Conservation (phyloP, 2,113 vertebrate genomes). For the Hippoglossus stenolepis region DNA sequence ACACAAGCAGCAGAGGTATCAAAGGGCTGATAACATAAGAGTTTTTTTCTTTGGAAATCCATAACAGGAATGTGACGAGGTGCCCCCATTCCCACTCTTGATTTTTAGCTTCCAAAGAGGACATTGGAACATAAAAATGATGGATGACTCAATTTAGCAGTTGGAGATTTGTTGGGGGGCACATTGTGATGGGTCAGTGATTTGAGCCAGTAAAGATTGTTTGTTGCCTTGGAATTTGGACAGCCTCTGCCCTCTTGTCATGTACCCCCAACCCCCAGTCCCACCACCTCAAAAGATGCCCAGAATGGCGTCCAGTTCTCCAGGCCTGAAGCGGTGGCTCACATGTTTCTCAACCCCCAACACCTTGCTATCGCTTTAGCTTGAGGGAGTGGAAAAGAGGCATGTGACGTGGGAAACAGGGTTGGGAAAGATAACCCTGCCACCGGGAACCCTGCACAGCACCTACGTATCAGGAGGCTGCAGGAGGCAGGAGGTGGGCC, state of each 20-base stretch:
- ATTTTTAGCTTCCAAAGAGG: slow-evolving; percentile 37
- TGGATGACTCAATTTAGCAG: slow-evolving; percentile 33
- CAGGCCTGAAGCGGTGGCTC: slow-evolving; percentile 69
- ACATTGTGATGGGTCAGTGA: slow-evolving; percentile 46
- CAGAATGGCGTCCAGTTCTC: slow-evolving; percentile 60
- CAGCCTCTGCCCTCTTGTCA: slow-evolving; percentile 38
- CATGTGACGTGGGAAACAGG: slow-evolving; percentile 81
- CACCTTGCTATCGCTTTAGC: slow-evolving; percentile 89
- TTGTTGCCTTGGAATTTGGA: slow-evolving; percentile 70
- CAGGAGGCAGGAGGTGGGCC: slow-evolving; percentile 62
- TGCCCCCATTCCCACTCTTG: slow-evolving; percentile 24
- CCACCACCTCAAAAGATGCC: slow-evolving; percentile 61
- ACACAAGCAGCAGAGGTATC: slow-evolving; percentile 83
- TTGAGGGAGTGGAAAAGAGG: slow-evolving; percentile 72
- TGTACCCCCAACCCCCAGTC: slow-evolving; percentile 23
- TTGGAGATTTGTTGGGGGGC: slow-evolving; percentile 34
- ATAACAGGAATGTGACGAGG: neutral
- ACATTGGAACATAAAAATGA: slow-evolving; percentile 46
- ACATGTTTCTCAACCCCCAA: slow-evolving; percentile 86
- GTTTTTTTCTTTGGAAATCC: slow-evolving; percentile 27
- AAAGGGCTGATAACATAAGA: slow-evolving; percentile 62
- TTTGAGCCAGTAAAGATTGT: slow-evolving; percentile 50
- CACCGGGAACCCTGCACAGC: slow-evolving; percentile 46
- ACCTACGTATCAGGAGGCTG: slow-evolving; percentile 58
- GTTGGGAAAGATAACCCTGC: slow-evolving; percentile 69